phyloP scores from a whole-genome alignment of 2,888 invertebrate genomes.

The Spialia ferax region DNA sequence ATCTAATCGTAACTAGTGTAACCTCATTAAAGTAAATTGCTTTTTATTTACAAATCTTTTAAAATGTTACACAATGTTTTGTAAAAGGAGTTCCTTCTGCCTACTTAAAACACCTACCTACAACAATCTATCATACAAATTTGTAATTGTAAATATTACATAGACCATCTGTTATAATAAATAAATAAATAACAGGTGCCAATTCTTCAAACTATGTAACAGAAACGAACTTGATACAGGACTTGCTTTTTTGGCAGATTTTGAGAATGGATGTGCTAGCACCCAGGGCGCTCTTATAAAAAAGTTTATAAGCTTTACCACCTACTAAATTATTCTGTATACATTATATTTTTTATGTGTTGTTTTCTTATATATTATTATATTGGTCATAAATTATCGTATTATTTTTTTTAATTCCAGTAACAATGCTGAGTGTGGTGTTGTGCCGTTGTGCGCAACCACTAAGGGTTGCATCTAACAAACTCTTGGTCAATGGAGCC shows the following conservation, averaged over 20 bases:
- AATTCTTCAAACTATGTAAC: too few species aligned
- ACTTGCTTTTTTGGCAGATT: too few species aligned
- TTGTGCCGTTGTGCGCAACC: conserved; percentile 67
- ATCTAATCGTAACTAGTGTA: too few species aligned
- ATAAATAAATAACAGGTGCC: too few species aligned
- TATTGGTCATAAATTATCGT: too few species aligned
- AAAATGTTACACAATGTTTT: not conserved
- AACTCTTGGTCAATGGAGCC: conserved; percentile 56
- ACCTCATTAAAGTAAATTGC: too few species aligned
- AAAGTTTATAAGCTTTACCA: too few species aligned
- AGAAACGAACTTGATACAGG: too few species aligned
- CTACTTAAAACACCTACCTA: too few species aligned
- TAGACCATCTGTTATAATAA: too few species aligned
- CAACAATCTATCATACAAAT: not conserved
- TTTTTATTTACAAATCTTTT: not conserved
- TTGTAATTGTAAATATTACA: not conserved
- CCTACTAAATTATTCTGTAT: not conserved
- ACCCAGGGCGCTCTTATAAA: too few species aligned
- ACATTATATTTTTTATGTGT: not conserved
- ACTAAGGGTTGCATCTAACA: conserved; percentile 55
- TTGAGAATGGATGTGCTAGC: too few species aligned
- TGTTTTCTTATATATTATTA: not conserved
- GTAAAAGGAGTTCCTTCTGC: not conserved
- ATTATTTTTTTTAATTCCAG: conserved; percentile 15
- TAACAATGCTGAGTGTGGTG: conserved; percentile 69